phyloP scores from a whole-genome alignment of 2,888 invertebrate genomes.

The Calephelis perditalis region DNA sequence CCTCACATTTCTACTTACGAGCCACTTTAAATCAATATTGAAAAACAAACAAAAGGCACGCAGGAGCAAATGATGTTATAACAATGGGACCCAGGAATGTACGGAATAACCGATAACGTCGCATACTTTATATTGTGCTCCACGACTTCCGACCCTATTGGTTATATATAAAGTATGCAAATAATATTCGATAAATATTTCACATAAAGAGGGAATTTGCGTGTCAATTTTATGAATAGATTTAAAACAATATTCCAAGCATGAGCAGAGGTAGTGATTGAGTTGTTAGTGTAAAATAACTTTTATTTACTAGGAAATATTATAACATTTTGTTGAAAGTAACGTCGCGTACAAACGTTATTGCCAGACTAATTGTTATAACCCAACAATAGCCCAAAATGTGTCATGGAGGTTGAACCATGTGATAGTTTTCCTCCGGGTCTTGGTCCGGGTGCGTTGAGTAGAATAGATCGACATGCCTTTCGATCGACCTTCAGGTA shows the following conservation, averaged over 20 bases:
- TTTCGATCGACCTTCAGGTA: no score
- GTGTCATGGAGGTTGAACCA: no score
- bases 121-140: not conserved
- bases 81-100: constrained; percentile 48
- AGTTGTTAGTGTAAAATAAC: constrained; percentile 7
- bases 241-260: constrained; percentile 1
- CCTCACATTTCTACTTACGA: constrained; percentile 63
- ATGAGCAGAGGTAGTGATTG: constrained; percentile 1
- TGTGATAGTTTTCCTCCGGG: no score
- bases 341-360: not conserved
- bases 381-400: no score
- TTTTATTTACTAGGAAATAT: constrained; percentile 9
- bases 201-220: not conserved
- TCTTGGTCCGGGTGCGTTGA: no score
- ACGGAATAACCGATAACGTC: constrained; percentile 10
- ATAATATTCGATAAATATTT: constrained; percentile 5
- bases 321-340: constrained; percentile 4
- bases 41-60: constrained; percentile 50
- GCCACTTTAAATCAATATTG: constrained; percentile 70
- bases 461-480: no score
- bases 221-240: constrained; percentile 5
- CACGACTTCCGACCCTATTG: not conserved
- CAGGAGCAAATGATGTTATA: constrained; percentile 70
- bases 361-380: not conserved
- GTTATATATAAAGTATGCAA: constrained; percentile 2